A percentile compares a stretch with the other conserved stretches of the same genome.
Conservation (phyloP, 2,888 invertebrate species). For the Ischnus inquisitorius region DNA sequence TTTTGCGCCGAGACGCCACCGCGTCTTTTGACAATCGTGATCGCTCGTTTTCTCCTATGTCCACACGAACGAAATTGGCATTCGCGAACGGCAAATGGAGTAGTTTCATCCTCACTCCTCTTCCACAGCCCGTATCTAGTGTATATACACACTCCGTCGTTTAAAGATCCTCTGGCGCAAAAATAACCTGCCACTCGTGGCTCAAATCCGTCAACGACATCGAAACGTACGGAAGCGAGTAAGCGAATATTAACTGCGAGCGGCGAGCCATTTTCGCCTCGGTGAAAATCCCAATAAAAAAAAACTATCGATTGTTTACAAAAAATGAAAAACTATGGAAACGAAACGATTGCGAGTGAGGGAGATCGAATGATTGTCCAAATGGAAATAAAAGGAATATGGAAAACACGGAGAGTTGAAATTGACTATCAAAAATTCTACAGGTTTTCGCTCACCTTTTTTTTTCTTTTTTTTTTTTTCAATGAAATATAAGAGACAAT, state of each 20-base stretch:
- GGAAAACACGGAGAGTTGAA: constrained; percentile 44
- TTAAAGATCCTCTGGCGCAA: constrained; percentile 37
- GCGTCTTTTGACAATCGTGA: no score
- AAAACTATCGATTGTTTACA: neutral
- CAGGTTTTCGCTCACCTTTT: constrained; percentile 62
- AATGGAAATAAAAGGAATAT: constrained; percentile 11
- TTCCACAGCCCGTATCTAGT: neutral
- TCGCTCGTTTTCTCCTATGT: no score
- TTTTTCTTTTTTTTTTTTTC: constrained; percentile 26
- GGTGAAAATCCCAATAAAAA: neutral
- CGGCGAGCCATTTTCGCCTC: constrained; percentile 70
- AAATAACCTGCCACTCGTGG: constrained; percentile 75
- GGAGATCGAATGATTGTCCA: constrained; percentile 10
- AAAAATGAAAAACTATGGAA: constrained; percentile 1
- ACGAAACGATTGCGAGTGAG: constrained; percentile 11
- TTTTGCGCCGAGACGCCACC: no score
- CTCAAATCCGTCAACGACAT: constrained; percentile 67
- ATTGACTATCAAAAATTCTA: constrained; percentile 73
- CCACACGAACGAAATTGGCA: no score
- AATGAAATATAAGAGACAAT: neutral
- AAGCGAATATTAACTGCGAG: constrained; percentile 13
- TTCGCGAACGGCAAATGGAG: no score
- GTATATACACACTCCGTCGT: neutral
- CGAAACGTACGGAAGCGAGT: neutral
- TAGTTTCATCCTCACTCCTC: neutral